Evolutionary conservation across 2,888 invertebrate species (phyloP).

Genomic region (Nomada hirtipes): DNA sequence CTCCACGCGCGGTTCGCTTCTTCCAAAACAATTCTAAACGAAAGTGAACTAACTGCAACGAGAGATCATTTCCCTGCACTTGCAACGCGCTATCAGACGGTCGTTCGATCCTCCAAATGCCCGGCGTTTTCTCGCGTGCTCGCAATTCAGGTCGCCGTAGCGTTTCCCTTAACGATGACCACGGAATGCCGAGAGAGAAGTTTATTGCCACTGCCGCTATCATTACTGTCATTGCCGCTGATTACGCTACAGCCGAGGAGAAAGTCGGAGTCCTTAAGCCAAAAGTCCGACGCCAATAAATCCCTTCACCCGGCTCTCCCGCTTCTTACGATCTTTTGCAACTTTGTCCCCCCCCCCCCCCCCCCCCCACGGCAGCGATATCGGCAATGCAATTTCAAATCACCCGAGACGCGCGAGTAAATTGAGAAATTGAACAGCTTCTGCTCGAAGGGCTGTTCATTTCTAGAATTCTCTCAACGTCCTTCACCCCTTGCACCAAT

Average conservation of each 20-base stretch:
- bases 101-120: conserved; percentile 5
- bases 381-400: too few relatives aligned
- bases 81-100: neutral
- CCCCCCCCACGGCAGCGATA: neutral
- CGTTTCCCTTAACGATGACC: conserved; percentile 39
- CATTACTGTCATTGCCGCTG: conserved; percentile 57
- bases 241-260: conserved; percentile 46
- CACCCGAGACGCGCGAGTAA: too few relatives aligned
- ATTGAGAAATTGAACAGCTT: too few relatives aligned
- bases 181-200: conserved; percentile 46
- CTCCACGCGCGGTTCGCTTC: too few relatives aligned
- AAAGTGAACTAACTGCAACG: neutral
- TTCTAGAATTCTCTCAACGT: too few relatives aligned
- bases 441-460: too few relatives aligned
- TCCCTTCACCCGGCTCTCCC: conserved; percentile 9
- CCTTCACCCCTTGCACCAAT: too few relatives aligned
- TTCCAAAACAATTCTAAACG: neutral
- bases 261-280: conserved; percentile 47
- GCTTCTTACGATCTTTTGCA: neutral
- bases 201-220: conserved; percentile 49
- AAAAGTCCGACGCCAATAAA: neutral
- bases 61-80: neutral
- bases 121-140: conserved; percentile 23
- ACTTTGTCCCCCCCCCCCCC: neutral
- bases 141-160: conserved; percentile 34